Base-by-base conservation (phyloP, 92 coral and sea anemone genomes). In the Parazoanthus darwini region DNA sequence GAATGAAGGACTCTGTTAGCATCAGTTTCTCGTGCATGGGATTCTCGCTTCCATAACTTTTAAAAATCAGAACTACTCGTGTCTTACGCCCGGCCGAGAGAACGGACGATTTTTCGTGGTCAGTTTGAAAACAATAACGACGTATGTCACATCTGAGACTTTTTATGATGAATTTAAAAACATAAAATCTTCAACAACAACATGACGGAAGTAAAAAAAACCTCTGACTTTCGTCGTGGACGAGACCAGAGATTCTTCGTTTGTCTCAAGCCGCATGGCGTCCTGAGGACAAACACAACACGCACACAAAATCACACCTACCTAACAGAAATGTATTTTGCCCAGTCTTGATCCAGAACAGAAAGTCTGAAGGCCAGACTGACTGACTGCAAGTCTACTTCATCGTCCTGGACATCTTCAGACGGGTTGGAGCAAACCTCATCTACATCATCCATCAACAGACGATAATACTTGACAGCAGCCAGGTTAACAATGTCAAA, bases 321-420 rank as follows among this genome's bases (percentile, higher is more conserved):
- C 99, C 93, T 86, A 56, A 90, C 56, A 14, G 94, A 77, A 66
- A 97, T 82, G 86, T 94, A 94, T 73, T 93, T 85, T 4, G 91
- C 90, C 94, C 95, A 94, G 74, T 97, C 96, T 80, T 90, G 90
- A 67, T 97, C 99, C 84, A 97, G 88, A 29, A 89, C 85, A 5
- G 99, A 93, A 51, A 97, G 92, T 66, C 99, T 92, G 89, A 92
- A 95, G 37, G 99, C 98, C 78, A 97, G 88, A 74, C 94, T 91
- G 76, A 97, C 90, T 92, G 94, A 91, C 59, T 82, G 92, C 58
- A 92, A 86, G 65, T 97, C 97, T 18, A 97, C 93, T 68, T 84
- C 85, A 74, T 93, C 91, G 76, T 71, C 76, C 5, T 86, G 84
- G 51, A 44, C 79, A n/a, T 88, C 88, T 33, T 88, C 90, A 3